Evolutionary conservation across 2,888 invertebrate genomes (phyloP).

Genomic region (Synergus umbraculus): DNA sequence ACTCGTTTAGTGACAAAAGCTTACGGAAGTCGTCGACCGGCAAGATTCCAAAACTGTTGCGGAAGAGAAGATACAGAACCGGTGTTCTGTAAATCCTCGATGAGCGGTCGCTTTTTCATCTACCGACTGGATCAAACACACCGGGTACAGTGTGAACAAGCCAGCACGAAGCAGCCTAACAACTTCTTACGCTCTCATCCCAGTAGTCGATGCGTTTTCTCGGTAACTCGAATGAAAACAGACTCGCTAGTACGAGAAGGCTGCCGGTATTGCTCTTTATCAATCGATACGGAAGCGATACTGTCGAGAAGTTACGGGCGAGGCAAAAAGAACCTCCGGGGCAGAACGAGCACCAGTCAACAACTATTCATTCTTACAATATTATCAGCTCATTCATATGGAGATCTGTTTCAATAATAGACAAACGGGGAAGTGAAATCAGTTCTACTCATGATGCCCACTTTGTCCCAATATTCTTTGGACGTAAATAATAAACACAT

Average conservation of each 20-base stretch:
- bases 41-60: neutral
- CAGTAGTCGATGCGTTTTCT: constrained; percentile 45
- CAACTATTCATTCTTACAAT: neutral
- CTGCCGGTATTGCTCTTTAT: constrained; percentile 37
- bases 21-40: constrained; percentile 39
- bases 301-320: neutral
- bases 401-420: neutral
- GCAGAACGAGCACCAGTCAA: constrained; percentile 28
- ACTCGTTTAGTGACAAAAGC: neutral
- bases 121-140: constrained; percentile 36
- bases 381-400: neutral
- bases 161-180: constrained; percentile 45
- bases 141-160: constrained; percentile 40
- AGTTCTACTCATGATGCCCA: neutral
- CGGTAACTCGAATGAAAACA: constrained; percentile 45
- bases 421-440: neutral
- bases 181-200: constrained; percentile 52
- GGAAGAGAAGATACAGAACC: neutral
- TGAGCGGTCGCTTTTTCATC: constrained; percentile 26
- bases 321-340: neutral
- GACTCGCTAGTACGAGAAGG: constrained; percentile 36
- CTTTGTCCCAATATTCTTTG: neutral
- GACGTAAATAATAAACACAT: neutral
- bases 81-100: neutral
- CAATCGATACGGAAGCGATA: constrained; percentile 41